These are phyloP conservation scores for Ametastegia equiseti DNA, from an alignment of 2,888 invertebrate species.

Conservation along the genomic window DNA sequence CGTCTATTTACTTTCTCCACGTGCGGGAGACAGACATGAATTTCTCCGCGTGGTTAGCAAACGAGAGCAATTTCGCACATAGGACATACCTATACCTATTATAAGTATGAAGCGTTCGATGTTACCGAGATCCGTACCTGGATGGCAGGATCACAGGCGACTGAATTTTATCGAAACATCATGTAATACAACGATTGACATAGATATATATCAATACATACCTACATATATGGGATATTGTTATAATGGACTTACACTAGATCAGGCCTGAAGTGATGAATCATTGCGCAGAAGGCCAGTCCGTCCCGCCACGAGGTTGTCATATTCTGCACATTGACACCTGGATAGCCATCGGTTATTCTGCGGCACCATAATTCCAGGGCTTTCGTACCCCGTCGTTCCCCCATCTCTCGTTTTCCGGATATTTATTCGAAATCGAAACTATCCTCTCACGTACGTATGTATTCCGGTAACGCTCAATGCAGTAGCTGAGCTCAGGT, in stretches of 20 bases:
- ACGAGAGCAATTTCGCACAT: background rate
- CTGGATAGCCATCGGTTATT: slow-evolving; percentile 92
- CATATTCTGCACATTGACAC: slow-evolving; percentile 95
- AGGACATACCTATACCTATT: background rate
- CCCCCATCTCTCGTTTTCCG: slow-evolving; percentile 83
- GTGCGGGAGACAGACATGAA: background rate
- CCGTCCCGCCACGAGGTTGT: slow-evolving; percentile 97
- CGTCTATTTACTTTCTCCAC: background rate
- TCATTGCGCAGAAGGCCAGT: slow-evolving; percentile 96
- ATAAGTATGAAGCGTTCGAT: background rate
- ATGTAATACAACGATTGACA: background rate
- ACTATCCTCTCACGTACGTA: too few species aligned
- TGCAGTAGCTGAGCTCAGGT: background rate
- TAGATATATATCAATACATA: background rate
- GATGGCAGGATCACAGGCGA: background rate
- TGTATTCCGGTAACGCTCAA: background rate
- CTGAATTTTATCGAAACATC: background rate
- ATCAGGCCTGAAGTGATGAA: slow-evolving; percentile 97
- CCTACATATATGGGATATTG: background rate
- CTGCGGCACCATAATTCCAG: slow-evolving; percentile 95
- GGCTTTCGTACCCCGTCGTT: slow-evolving; percentile 92
- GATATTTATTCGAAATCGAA: too few species aligned
- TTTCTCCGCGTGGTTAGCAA: background rate
- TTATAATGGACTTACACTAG: slow-evolving; percentile 89
- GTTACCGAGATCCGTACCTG: background rate